Evolutionary conservation across 2,113 vertebrate species (phyloP).

Genomic region (Pteropus alecto): DNA sequence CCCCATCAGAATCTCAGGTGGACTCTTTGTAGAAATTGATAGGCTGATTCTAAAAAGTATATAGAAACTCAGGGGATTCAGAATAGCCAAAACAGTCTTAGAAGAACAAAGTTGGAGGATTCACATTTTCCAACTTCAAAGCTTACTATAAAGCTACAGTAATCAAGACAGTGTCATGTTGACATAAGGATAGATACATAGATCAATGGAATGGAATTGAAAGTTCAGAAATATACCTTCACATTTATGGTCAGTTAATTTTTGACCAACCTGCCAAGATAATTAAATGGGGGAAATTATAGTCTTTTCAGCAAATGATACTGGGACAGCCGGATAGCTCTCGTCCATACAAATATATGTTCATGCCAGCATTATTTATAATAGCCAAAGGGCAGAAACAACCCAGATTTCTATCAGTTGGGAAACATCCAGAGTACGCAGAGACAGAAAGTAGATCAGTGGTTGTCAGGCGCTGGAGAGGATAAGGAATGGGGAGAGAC

Average conservation of each 20-base stretch:
- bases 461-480: not conserved
- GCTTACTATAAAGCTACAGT: not conserved
- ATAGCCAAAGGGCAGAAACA: not conserved
- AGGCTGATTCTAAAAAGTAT: too few species aligned
- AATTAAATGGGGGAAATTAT: not conserved
- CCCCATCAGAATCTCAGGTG: too few species aligned
- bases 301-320: not conserved
- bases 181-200: not conserved
- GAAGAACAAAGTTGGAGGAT: not conserved
- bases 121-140: not conserved
- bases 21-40: too few species aligned
- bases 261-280: not conserved
- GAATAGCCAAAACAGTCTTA: too few species aligned
- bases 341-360: not conserved
- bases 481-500: not conserved
- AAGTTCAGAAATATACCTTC: not conserved
- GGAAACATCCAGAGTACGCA: not conserved
- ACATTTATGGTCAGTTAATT: not conserved
- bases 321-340: not conserved
- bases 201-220: not conserved
- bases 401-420: not conserved
- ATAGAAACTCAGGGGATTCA: too few species aligned
- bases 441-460: not conserved
- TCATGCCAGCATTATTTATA: not conserved
- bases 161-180: not conserved